phyloP scores from a whole-genome alignment of 2,797 vertebrate species.

The Acanthopagrus latus region DNA sequence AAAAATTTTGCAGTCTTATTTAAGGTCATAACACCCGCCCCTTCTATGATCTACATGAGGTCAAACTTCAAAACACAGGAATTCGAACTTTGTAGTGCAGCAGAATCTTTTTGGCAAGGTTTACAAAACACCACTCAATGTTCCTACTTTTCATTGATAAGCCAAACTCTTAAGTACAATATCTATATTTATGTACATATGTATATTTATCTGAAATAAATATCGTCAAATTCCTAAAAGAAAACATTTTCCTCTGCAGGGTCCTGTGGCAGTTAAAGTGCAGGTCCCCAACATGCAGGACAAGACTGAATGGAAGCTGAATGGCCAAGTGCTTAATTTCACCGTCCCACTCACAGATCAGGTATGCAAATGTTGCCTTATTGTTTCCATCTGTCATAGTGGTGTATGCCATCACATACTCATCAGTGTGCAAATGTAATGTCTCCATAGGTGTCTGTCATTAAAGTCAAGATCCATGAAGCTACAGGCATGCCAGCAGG shows the following conservation, averaged over 20 bases:
- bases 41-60: not conserved
- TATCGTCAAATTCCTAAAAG: not conserved
- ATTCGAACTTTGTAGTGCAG: too few relatives aligned
- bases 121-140: too few relatives aligned
- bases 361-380: slow-evolving; percentile 77
- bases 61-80: not conserved
- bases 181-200: too few relatives aligned
- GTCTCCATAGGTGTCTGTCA: slow-evolving; percentile 93
- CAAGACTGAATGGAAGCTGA: slow-evolving; percentile 99
- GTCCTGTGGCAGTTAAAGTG: slow-evolving; percentile 94
- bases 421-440: slow-evolving; percentile 43
- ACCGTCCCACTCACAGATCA: slow-evolving; percentile 97
- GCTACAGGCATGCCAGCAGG: slow-evolving; percentile 98
- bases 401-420: not conserved
- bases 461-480: slow-evolving; percentile 99
- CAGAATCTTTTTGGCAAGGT: too few relatives aligned
- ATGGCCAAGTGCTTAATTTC: slow-evolving; percentile 95
- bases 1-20: too few relatives aligned
- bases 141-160: not conserved
- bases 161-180: not conserved
- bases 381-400: not conserved
- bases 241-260: slow-evolving; percentile 51
- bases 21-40: too few relatives aligned
- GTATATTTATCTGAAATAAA: not conserved
- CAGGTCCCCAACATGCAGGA: slow-evolving; percentile 99